These are phyloP conservation scores for Nysson spinosus DNA, from an alignment of 2,888 invertebrate species.

Conservation along the genomic window DNA sequence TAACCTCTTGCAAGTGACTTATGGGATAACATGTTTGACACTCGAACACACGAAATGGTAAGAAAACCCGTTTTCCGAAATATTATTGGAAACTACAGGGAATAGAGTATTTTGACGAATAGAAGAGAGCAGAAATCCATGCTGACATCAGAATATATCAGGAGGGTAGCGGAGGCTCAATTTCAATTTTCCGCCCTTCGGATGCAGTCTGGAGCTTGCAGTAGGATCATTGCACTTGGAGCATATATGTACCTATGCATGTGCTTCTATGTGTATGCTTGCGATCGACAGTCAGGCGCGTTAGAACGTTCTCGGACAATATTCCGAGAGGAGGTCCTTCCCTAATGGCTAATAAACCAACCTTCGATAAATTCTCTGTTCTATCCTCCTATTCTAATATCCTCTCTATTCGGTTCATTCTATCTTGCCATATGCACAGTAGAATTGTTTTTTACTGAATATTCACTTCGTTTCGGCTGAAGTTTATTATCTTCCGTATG, in stretches of 20 bases:
- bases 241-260: background rate
- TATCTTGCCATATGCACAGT: background rate
- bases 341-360: slow-evolving; percentile 55
- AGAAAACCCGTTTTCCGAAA: background rate
- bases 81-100: slow-evolving; percentile 27
- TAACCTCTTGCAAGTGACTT: no score
- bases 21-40: no score
- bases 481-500: no score
- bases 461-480: slow-evolving; percentile 43
- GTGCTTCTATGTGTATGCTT: background rate
- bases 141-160: slow-evolving; percentile 39
- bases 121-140: slow-evolving; percentile 19
- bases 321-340: slow-evolving; percentile 43
- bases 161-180: slow-evolving; percentile 44
- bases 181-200: slow-evolving; percentile 62
- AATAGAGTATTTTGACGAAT: slow-evolving; percentile 24
- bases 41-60: background rate
- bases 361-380: slow-evolving; percentile 44
- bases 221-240: slow-evolving; percentile 33
- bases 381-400: slow-evolving; percentile 44
- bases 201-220: slow-evolving; percentile 54
- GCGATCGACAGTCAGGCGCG: slow-evolving; percentile 42
- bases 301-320: slow-evolving; percentile 45
- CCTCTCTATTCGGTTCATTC: slow-evolving; percentile 2
- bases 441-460: slow-evolving; percentile 23